Evolutionary conservation across 1,140 invertebrate species (phyloP).

Genomic region (Psix sp.): DNA sequence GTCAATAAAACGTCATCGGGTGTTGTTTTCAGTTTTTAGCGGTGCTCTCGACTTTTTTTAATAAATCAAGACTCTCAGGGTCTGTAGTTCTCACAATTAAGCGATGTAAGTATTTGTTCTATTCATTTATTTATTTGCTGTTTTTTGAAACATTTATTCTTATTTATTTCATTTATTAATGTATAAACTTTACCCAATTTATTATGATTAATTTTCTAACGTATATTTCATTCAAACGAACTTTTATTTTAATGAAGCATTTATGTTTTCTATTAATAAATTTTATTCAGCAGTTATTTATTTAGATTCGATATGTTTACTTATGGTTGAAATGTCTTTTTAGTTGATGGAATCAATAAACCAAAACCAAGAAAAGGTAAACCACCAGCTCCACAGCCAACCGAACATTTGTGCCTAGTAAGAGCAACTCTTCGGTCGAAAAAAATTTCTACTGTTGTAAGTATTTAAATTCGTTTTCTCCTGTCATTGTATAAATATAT

Average conservation of each 20-base stretch:
- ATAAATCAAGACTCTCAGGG: conserved; percentile 80
- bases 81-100: conserved; percentile 84
- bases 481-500: too few species aligned
- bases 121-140: conserved; percentile 13
- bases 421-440: conserved; percentile 83
- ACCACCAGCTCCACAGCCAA: conserved; percentile 78
- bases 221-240: too few species aligned
- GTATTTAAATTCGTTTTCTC: conserved; percentile 61
- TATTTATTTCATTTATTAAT: too few species aligned
- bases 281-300: conserved; percentile 14
- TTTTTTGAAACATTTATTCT: too few species aligned
- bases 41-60: conserved; percentile 82
- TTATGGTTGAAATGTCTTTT: conserved; percentile 62
- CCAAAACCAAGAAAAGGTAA: conserved; percentile 81
- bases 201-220: too few species aligned
- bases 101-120: conserved; percentile 84
- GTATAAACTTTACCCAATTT: too few species aligned
- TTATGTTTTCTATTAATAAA: too few species aligned
- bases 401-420: conserved; percentile 85
- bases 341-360: conserved; percentile 86
- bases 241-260: too few species aligned
- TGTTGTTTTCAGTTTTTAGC: conserved; percentile 80
- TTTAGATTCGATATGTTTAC: conserved; percentile 1
- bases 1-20: not conserved
- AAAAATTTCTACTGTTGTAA: conserved; percentile 88